Base-by-base conservation (phyloP, 2,113 vertebrate genomes). In the Caranx ignobilis region DNA sequence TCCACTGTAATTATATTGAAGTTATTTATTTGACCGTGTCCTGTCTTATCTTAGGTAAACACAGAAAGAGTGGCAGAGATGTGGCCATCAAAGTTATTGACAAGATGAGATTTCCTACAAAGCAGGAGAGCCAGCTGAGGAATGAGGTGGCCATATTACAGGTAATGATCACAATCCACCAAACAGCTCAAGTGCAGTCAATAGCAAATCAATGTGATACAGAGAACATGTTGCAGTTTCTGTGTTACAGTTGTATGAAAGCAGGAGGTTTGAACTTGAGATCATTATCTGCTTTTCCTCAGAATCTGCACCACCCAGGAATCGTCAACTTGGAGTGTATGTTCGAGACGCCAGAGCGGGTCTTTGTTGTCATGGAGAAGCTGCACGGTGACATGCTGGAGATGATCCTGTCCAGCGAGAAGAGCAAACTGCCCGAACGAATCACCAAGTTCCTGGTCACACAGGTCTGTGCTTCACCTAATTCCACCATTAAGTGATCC, bases 321-420 rank as follows among this genome's bases (percentile, higher is more conserved):
- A 99, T 99, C 74, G 98, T 99, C 70, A 99, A 99, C 92, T 94
- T 99, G 94, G 98, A 99, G 94, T 98, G 97, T 79, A 99, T 99
- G 98, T 99, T 99, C 84, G 98, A 99, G 95, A 99, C 98, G 0
- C 97, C 97, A 0, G 98, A 99, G 90, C 94, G 98, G 43, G 98
- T 99, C 73, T 99, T 99, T 89, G 98, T 99, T 16, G 97, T 99
- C 77, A 99, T 99, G 98, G 98, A 99, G 93, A 99, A 99, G 90
- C 95, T 99, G 56, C 98, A 99, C 6, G 98, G 98, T 3, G 98
- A 99, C 93, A 99, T 99, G 98, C 89, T 99, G 89, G 98, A 99
- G 93, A 99, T 99, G 98, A 99, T 99, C 91, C 94, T 99, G 35
- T 99, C 98, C 57, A 99, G 98, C 50, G 98, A 99, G 91, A 99